Evolutionary conservation across 2,113 vertebrate species (phyloP).

Genomic region (Hippoglossus stenolepis): DNA sequence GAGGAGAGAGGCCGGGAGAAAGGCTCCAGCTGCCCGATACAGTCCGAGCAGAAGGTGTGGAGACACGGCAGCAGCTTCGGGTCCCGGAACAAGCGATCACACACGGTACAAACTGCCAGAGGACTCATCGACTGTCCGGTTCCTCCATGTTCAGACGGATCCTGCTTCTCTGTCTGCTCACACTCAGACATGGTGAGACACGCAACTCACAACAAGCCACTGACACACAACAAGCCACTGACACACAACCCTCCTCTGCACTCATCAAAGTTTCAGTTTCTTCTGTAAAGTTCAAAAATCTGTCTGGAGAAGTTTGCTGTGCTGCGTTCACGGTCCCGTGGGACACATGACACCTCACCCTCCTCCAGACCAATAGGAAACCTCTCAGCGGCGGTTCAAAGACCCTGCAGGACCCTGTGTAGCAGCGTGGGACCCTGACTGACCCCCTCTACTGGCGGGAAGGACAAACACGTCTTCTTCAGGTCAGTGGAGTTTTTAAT

Average conservation of each 20-base stretch:
- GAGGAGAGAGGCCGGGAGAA: conserved; percentile 69
- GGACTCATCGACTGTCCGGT: conserved; percentile 32
- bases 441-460: conserved; percentile 64
- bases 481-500: too few species aligned
- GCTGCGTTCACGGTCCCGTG: conserved; percentile 39
- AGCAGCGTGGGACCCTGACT: conserved; percentile 2
- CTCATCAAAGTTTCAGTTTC: background rate
- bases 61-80: conserved; percentile 90
- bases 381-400: conserved; percentile 38
- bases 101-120: conserved; percentile 82
- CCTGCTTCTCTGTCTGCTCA: background rate
- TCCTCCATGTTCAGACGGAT: background rate
- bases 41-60: conserved; percentile 89
- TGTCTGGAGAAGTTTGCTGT: background rate
- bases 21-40: conserved; percentile 84
- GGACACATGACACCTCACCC: conserved; percentile 60
- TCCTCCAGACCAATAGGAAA: conserved; percentile 52
- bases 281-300: background rate
- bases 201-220: too few species aligned
- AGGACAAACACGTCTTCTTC: background rate
- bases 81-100: conserved; percentile 81
- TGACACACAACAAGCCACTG: too few species aligned
- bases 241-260: too few species aligned
- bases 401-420: background rate
- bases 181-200: conserved; percentile 53